phyloP scores from a whole-genome alignment of 2,888 invertebrate genomes.

The Dasypogon diadema region DNA sequence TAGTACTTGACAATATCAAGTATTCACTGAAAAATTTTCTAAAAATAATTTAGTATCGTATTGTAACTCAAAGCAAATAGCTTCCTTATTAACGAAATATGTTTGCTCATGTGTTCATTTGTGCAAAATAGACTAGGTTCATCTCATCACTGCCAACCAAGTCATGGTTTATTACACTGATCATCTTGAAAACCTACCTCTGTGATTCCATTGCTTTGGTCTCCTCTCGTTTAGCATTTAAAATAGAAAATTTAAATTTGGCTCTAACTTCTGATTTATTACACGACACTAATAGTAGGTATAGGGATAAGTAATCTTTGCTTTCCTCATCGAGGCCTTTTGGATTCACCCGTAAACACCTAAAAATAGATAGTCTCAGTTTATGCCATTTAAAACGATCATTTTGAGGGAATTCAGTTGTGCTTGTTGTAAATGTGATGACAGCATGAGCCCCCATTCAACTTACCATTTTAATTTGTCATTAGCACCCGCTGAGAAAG shows the following conservation, averaged over 20 bases:
- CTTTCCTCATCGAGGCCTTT: constrained; percentile 99
- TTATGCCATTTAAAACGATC: neutral
- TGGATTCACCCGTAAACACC: constrained; percentile 99
- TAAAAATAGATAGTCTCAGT: constrained; percentile 62
- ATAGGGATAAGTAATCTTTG: constrained; percentile 99
- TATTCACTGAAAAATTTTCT: constrained; percentile 23
- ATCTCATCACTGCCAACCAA: neutral
- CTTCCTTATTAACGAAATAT: constrained; percentile 44
- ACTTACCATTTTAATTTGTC: constrained; percentile 98
- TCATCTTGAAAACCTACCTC: constrained; percentile 63
- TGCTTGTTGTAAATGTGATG: neutral
- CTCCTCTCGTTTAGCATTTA: constrained; percentile 99
- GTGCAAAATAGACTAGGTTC: neutral
- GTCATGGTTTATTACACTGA: neutral
- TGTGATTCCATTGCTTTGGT: constrained; percentile 99
- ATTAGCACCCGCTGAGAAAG: constrained; percentile 99
- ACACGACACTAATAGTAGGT: constrained; percentile 98
- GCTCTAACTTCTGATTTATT: constrained; percentile 99
- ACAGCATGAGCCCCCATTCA: neutral
- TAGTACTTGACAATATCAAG: constrained; percentile 19
- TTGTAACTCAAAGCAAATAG: constrained; percentile 35
- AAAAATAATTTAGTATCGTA: constrained; percentile 36
- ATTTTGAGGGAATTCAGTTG: neutral
- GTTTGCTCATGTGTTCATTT: neutral
- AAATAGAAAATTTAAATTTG: constrained; percentile 99